A percentile compares a stretch with the other conserved stretches of the same genome.
phyloP scores from a whole-genome alignment of 2,797 vertebrate species.

The Graptemys geographica region DNA sequence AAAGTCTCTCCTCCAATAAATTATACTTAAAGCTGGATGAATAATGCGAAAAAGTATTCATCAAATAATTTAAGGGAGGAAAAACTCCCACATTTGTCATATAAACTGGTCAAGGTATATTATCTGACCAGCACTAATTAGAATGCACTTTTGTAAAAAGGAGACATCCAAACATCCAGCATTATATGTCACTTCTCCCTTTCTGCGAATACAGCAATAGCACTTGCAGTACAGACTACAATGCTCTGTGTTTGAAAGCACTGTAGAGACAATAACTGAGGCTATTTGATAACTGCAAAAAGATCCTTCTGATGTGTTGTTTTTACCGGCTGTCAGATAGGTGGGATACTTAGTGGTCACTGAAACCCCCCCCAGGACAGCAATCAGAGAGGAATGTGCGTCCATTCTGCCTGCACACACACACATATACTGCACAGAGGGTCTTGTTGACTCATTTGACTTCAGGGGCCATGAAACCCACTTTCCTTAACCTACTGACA shows the following conservation, averaged over 20 bases:
- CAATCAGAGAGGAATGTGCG: not conserved
- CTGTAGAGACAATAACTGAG: not conserved
- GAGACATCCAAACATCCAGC: not conserved
- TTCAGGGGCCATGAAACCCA: not conserved
- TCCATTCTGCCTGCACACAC: not conserved
- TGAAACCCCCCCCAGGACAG: not conserved
- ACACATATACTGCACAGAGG: not conserved
- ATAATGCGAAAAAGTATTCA: not conserved
- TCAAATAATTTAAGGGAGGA: not conserved
- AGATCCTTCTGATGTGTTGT: not conserved
- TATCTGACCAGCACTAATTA: not conserved
- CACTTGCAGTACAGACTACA: not conserved
- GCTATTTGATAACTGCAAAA: constrained; percentile 16
- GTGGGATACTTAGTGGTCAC: not conserved
- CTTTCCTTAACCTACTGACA: not conserved
- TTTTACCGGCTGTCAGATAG: not conserved
- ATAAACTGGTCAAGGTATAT: not conserved
- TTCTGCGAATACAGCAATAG: not conserved
- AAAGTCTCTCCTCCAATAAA: not conserved
- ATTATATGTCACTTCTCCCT: not conserved
- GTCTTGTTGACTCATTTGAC: not conserved
- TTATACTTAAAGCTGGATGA: not conserved
- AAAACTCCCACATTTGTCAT: not conserved
- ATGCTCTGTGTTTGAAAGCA: not conserved
- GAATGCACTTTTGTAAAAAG: not conserved